Base-by-base conservation (phyloP, 2,113 vertebrate species). In the Thunnus thynnus region DNA sequence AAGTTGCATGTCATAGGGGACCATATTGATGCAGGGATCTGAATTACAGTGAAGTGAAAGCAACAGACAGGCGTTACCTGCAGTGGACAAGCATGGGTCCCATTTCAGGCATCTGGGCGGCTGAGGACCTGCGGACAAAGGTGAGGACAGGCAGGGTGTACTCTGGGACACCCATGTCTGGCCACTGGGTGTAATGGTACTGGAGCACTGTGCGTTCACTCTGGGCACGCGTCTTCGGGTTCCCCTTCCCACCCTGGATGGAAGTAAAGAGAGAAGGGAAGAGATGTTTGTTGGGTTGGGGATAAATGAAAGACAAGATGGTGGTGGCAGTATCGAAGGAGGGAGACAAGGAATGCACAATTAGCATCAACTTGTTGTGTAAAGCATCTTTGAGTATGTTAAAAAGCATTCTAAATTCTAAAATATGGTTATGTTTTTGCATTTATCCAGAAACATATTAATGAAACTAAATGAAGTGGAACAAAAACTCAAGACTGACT, bases 121-220 rank as follows among this genome's bases (percentile, higher is more conserved):
- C 96, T 0, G 98, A 97, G 58, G 97, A 99, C 86, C 96, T 96
- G 86, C 96, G 95, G 47, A 99, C 96, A 2, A 98, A 99, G 20
- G 97, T 98, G 63, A 99, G 96, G 70, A 99, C 97, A 0, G 97
- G 97, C 78, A 99, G 95, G 0, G 97, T 96, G 1, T 99, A 98
- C 92, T 98, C 97, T 0, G 97, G 98, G 25, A 98, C 97, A 0
- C 97, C 97, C 97, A 99, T 99, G 92, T 99, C 97, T 0, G 98
- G 97, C 98, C 98, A 99, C 92, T 99, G 97, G 0, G 98, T 99
- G 92, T 99, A 99, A 84, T 99, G 97, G 75, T 98, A 99, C 92
- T 99, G 98, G 27, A 97, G 96, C 71, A 99, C 96, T 0, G 92
- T 95, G 16, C 97, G 91, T 82, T 98, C 97, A 0, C 96, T 95